Evolutionary conservation across 1,140 invertebrate species (phyloP).

Genomic region (Eulimnadia texana): DNA sequence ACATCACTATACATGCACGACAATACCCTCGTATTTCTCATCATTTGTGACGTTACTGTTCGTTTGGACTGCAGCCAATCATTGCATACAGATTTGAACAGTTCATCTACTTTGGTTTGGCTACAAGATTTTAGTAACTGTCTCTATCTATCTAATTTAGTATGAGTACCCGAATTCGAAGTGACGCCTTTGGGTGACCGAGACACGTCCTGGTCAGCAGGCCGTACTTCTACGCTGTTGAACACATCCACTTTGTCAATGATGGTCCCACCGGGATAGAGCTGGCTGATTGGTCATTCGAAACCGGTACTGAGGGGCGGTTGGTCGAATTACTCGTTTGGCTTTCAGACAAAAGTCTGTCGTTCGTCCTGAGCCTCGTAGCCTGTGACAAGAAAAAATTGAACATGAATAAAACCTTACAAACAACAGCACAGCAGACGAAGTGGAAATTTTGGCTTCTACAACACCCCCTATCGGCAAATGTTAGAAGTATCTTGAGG

Average conservation of each 20-base stretch:
- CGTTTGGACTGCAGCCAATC: no score
- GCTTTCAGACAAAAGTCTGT: slow-evolving; percentile 23
- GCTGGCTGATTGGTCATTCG: background rate
- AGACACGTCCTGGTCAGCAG: background rate
- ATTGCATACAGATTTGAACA: no score
- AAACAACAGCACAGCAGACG: background rate
- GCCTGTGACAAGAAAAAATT: background rate
- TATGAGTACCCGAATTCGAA: no score
- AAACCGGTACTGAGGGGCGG: background rate
- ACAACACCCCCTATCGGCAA: no score
- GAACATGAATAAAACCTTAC: background rate
- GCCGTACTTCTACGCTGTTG: slow-evolving; percentile 53
- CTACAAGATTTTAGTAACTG: no score
- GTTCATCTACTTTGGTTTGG: no score
- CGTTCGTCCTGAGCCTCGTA: background rate
- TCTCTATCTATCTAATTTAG: no score
- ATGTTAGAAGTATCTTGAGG: background rate
- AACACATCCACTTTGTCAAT: slow-evolving; percentile 54
- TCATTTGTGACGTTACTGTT: no score
- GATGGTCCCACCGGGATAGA: slow-evolving; percentile 32
- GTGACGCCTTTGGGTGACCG: no score
- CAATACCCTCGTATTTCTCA: no score
- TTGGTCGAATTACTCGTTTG: slow-evolving; percentile 24
- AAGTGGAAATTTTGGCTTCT: no score
- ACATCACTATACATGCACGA: no score